phyloP scores from a whole-genome alignment of 2,113 vertebrate genomes.

The Petromus typicus region DNA sequence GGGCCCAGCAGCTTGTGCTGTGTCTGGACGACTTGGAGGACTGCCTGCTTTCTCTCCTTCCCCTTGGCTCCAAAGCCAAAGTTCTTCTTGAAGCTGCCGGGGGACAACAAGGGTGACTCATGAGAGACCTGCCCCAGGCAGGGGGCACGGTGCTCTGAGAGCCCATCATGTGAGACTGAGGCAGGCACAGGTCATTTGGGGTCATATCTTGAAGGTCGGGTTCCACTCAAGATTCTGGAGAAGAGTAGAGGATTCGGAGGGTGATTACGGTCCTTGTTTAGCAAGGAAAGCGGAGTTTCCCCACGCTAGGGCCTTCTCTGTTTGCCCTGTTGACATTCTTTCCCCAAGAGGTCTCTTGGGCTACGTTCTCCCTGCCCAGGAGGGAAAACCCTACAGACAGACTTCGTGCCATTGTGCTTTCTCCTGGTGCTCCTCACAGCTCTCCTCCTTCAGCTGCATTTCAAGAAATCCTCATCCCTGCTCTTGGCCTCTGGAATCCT shows the following conservation, averaged over 20 bases:
- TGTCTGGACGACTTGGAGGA: slow-evolving; percentile 86
- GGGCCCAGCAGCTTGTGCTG: slow-evolving; percentile 90
- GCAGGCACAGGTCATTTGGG: background rate
- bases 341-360: background rate
- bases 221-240: background rate
- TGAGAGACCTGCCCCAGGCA: background rate
- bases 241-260: background rate
- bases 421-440: background rate
- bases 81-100: slow-evolving; percentile 89
- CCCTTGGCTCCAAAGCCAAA: slow-evolving; percentile 87
- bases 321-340: background rate
- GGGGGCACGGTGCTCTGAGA: background rate
- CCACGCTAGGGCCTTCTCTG: background rate
- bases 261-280: background rate
- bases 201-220: background rate
- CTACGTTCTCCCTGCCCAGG: background rate
- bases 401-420: background rate
- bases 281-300: background rate
- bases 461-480: background rate
- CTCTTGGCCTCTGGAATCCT: background rate
- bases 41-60: slow-evolving; percentile 78
- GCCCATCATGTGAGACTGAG: background rate
- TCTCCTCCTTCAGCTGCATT: background rate
- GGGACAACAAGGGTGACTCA: slow-evolving; percentile 8
- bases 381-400: background rate